These are phyloP conservation scores for Arbacia lixula DNA, from an alignment of 53 echinoderm and acorn worm species.

Conservation along the genomic window DNA sequence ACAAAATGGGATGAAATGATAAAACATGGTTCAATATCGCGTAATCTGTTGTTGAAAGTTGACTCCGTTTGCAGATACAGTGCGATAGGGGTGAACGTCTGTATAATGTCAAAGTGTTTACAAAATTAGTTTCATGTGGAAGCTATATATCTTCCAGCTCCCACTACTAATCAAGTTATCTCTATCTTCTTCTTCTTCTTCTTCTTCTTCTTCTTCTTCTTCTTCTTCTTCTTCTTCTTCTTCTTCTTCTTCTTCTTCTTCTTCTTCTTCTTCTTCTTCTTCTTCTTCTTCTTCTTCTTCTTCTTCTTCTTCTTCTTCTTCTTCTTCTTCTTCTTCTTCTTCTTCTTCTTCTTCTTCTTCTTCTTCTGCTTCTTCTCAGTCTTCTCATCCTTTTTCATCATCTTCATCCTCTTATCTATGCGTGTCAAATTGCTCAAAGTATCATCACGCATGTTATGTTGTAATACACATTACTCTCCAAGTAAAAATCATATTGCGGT, in stretches of 20 bases:
- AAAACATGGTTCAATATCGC: too few relatives aligned
- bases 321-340: slow-evolving; percentile 3
- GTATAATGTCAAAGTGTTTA: neutral
- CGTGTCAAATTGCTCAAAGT: too few relatives aligned
- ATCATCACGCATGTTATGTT: too few relatives aligned
- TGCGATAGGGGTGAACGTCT: neutral
- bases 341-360: neutral
- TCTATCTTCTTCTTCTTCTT: neutral
- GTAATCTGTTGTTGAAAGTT: too few relatives aligned
- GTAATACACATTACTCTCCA: too few relatives aligned
- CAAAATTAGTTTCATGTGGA: too few relatives aligned
- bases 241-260: neutral
- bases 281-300: neutral
- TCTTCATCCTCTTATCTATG: neutral
- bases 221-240: neutral
- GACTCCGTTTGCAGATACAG: slow-evolving; percentile 2
- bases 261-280: neutral
- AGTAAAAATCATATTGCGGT: too few relatives aligned
- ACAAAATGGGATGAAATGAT: too few relatives aligned
- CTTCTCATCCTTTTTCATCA: neutral
- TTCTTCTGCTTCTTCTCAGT: neutral
- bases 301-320: neutral
- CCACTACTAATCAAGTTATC: too few relatives aligned
- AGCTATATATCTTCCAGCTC: too few relatives aligned
- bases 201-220: neutral